Evolutionary conservation across 1,140 invertebrate genomes (phyloP).

Genomic region (Drosophila prosaltans): DNA sequence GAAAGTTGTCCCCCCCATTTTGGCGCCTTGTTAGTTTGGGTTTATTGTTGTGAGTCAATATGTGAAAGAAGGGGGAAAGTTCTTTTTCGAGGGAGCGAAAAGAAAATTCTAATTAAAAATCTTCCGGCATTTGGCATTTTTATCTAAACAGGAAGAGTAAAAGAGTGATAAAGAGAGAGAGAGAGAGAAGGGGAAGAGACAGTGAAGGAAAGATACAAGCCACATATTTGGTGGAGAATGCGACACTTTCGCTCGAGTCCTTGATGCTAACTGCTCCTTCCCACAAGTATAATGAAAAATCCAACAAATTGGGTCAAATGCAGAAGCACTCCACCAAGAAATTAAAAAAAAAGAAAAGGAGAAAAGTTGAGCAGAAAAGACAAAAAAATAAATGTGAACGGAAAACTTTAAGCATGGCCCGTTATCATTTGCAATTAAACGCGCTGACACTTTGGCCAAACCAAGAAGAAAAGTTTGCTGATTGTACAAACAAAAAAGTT

Average conservation of each 20-base stretch:
- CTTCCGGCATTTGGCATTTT: slow-evolving; percentile 74
- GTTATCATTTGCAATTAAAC: slow-evolving; percentile 76
- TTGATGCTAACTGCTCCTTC: slow-evolving; percentile 30
- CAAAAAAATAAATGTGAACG: not conserved
- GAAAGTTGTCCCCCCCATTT: slow-evolving; percentile 21
- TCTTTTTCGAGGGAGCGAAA: not conserved
- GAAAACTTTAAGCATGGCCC: slow-evolving; percentile 58
- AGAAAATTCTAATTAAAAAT: slow-evolving; percentile 80
- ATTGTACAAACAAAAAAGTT: slow-evolving; percentile 48
- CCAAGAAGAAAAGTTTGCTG: slow-evolving; percentile 13
- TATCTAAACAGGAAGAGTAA: slow-evolving; percentile 71
- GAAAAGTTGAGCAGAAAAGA: slow-evolving; percentile 30
- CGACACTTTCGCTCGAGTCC: slow-evolving; percentile 67
- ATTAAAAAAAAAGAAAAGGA: slow-evolving; percentile 46
- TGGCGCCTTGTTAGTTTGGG: slow-evolving; percentile 29
- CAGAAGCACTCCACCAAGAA: slow-evolving; percentile 43
- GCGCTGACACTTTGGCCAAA: slow-evolving; percentile 69
- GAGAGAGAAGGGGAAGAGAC: slow-evolving; percentile 3
- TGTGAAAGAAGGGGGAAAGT: slow-evolving; percentile 14
- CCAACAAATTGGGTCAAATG: slow-evolving; percentile 65
- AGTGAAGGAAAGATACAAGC: slow-evolving; percentile 6
- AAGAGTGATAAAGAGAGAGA: slow-evolving; percentile 16
- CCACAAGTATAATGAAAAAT: slow-evolving; percentile 68
- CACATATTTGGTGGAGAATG: slow-evolving; percentile 6
- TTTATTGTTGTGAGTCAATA: slow-evolving; percentile 70